phyloP scores from a whole-genome alignment of 2,797 vertebrate genomes.

The Pangasius krempfi region DNA sequence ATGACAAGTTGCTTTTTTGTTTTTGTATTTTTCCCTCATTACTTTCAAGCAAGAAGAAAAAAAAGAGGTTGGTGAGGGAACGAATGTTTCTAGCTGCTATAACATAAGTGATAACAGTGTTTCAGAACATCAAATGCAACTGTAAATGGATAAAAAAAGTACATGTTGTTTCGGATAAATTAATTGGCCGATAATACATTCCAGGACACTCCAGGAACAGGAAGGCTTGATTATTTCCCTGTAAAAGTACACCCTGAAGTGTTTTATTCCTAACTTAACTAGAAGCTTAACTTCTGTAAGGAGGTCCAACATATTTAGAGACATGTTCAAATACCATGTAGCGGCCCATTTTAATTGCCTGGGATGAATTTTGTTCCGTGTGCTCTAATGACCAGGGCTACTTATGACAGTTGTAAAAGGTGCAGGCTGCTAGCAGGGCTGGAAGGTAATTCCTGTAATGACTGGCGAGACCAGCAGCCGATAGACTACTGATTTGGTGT shows the following conservation, averaged over 20 bases:
- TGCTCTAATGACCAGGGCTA: slow-evolving; percentile 59
- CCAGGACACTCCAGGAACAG: not conserved
- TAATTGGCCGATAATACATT: not conserved
- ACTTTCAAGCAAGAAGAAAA: not conserved
- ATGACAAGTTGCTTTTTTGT: not conserved
- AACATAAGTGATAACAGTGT: not conserved
- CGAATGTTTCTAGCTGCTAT: not conserved
- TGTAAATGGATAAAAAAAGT: not conserved
- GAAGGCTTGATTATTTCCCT: not conserved
- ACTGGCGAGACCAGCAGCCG: slow-evolving; percentile 53
- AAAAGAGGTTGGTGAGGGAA: not conserved
- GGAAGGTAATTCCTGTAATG: slow-evolving; percentile 61
- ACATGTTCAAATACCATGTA: slow-evolving; percentile 49
- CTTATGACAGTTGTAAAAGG: slow-evolving; percentile 55
- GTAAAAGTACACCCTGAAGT: not conserved
- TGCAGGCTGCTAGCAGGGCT: slow-evolving; percentile 49
- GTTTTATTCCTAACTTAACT: slow-evolving; percentile 9
- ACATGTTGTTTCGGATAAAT: too few species aligned
- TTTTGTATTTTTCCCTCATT: not conserved
- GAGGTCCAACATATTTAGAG: slow-evolving; percentile 28
- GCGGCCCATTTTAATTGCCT: slow-evolving; percentile 56
- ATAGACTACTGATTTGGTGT: slow-evolving; percentile 51
- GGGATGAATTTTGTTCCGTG: slow-evolving; percentile 54
- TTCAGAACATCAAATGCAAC: not conserved
- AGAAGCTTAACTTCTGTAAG: not conserved